These are phyloP conservation scores for Palloptera scutellata DNA, from an alignment of 2,888 invertebrate genomes.

Conservation along the genomic window DNA sequence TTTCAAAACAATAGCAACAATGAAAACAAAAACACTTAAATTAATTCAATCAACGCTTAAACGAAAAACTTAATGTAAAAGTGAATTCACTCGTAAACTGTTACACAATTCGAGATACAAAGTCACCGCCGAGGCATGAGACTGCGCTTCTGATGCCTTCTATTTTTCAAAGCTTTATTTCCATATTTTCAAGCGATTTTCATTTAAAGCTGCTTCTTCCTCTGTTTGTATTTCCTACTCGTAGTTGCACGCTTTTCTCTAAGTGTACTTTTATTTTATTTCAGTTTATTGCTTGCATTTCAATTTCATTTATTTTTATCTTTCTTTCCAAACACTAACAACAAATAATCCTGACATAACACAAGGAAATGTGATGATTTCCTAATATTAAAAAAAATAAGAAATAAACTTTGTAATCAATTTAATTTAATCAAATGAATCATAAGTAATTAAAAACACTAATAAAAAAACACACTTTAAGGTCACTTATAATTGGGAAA, in stretches of 20 bases:
- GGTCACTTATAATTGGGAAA: conserved; percentile 64
- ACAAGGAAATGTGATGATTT: conserved; percentile 25
- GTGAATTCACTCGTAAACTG: background rate
- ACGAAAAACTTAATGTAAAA: background rate
- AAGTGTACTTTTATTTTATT: conserved; percentile 36
- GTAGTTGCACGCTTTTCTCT: conserved; percentile 52
- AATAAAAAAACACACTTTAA: conserved; percentile 62
- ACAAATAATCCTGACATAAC: background rate
- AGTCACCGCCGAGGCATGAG: conserved; percentile 50
- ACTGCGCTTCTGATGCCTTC: conserved; percentile 53
- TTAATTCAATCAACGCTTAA: no score
- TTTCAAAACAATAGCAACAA: conserved; percentile 13
- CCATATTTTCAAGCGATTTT: no score
- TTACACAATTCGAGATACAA: conserved; percentile 19
- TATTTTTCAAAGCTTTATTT: background rate
- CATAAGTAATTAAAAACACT: conserved; percentile 21
- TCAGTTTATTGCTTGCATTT: conserved; percentile 6
- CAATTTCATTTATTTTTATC: conserved; percentile 23
- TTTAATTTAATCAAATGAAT: conserved; percentile 37
- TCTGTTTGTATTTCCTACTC: background rate
- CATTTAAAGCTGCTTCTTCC: no score
- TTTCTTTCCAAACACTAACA: conserved; percentile 28
- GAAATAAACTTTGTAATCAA: conserved; percentile 26
- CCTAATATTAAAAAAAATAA: conserved; percentile 30
- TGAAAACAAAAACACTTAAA: background rate